Evolutionary conservation across 1,140 invertebrate genomes (phyloP).

Genomic region (Heliothis subflexa): DNA sequence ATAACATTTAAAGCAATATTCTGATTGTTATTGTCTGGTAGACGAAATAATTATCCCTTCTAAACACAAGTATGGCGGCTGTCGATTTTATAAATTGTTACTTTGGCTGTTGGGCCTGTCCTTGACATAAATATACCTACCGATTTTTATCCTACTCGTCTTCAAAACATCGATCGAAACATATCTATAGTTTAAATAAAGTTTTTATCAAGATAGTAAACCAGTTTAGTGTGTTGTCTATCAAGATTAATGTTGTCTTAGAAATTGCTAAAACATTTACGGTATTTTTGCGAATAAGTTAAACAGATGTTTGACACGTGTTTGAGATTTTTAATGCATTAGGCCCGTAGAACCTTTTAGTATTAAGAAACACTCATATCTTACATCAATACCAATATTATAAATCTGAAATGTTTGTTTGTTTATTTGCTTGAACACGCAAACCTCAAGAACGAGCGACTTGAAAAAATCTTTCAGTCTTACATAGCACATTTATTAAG

Average conservation of each 20-base stretch:
- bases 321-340: no score
- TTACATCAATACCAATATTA: no score
- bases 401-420: no score
- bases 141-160: constrained; percentile 35
- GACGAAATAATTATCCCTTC: constrained; percentile 14
- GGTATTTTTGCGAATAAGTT: no score
- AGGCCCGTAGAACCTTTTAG: no score
- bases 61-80: constrained; percentile 7
- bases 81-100: constrained; percentile 40
- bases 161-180: constrained; percentile 6
- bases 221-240: not conserved
- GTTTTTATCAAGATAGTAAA: constrained; percentile 1
- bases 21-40: not conserved
- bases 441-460: no score
- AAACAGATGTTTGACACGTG: no score
- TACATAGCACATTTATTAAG: no score
- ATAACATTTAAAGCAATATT: not conserved
- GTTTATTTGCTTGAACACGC: no score
- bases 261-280: no score
- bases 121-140: constrained; percentile 51
- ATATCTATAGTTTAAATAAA: constrained; percentile 10
- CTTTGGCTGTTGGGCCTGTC: constrained; percentile 29
- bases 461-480: no score
- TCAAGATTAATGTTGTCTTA: not conserved
- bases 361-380: no score